Evolutionary conservation across 2,888 invertebrate genomes (phyloP).

Genomic region (Dinocampus coccinellae): DNA sequence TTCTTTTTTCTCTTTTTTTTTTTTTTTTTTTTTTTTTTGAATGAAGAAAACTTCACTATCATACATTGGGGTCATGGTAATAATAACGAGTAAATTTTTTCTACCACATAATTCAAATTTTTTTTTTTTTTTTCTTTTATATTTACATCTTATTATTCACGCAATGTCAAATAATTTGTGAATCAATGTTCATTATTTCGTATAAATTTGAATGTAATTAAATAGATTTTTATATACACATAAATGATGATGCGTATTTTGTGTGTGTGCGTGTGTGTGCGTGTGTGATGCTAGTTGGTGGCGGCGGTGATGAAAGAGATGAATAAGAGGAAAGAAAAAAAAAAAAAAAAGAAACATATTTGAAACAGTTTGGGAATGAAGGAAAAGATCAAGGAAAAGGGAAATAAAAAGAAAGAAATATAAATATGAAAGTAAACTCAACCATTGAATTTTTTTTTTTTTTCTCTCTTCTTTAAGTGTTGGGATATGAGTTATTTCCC

Average conservation of each 20-base stretch:
- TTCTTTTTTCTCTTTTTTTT: neutral
- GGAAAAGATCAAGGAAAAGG: neutral
- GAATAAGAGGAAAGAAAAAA: neutral
- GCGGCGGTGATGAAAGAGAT: neutral
- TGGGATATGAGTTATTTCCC: slow-evolving; percentile 28
- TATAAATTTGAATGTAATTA: neutral
- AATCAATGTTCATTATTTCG: neutral
- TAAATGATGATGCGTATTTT: too few relatives aligned
- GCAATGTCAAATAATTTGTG: neutral
- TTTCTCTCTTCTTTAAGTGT: slow-evolving; percentile 28
- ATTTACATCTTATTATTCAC: too few relatives aligned
- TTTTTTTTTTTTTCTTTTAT: too few relatives aligned
- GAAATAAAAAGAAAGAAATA: slow-evolving; percentile 2
- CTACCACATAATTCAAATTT: too few relatives aligned
- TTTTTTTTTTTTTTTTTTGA: neutral
- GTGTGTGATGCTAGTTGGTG: too few relatives aligned
- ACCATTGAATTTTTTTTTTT: slow-evolving; percentile 39
- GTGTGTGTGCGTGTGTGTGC: too few relatives aligned
- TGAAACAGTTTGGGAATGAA: neutral
- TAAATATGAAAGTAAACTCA: slow-evolving; percentile 35
- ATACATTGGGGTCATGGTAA: slow-evolving; percentile 40
- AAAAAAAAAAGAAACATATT: neutral
- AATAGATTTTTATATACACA: neutral
- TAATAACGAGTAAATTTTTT: too few relatives aligned
- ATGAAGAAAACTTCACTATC: slow-evolving; percentile 16